Evolutionary conservation across 2,113 vertebrate species (phyloP).

Genomic region (Narcine bancroftii): DNA sequence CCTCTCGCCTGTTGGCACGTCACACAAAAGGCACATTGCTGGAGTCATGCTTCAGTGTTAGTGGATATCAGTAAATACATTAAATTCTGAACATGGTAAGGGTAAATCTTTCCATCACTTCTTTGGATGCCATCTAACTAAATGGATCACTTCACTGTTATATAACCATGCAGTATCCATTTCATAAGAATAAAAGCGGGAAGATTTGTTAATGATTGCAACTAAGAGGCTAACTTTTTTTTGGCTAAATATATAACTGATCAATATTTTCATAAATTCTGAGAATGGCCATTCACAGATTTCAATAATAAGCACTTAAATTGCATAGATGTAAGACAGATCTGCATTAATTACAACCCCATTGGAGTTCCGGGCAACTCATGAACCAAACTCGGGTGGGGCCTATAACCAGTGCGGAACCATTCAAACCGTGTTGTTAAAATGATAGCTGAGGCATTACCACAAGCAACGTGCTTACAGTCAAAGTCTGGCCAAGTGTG

Average conservation of each 20-base stretch:
- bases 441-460: not conserved
- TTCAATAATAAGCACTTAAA: not conserved
- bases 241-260: conserved; percentile 2
- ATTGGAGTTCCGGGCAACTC: no score
- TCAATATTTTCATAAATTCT: not conserved
- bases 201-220: not conserved
- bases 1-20: not conserved
- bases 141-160: not conserved
- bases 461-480: conserved; percentile 20
- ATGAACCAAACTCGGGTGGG: no score
- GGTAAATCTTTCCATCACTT: not conserved
- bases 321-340: no score
- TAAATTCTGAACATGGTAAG: not conserved
- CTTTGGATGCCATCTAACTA: not conserved
- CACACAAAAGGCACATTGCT: not conserved
- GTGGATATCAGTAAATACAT: not conserved
- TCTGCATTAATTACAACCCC: no score
- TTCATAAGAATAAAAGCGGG: not conserved
- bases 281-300: not conserved
- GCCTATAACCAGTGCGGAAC: not conserved
- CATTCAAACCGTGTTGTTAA: conserved; percentile 2
- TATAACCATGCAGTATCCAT: not conserved
- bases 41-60: not conserved
- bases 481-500: not conserved
- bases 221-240: not conserved